These are phyloP conservation scores for Pachliopta kotzebuea DNA, from an alignment of 2,888 invertebrate species.

Conservation along the genomic window DNA sequence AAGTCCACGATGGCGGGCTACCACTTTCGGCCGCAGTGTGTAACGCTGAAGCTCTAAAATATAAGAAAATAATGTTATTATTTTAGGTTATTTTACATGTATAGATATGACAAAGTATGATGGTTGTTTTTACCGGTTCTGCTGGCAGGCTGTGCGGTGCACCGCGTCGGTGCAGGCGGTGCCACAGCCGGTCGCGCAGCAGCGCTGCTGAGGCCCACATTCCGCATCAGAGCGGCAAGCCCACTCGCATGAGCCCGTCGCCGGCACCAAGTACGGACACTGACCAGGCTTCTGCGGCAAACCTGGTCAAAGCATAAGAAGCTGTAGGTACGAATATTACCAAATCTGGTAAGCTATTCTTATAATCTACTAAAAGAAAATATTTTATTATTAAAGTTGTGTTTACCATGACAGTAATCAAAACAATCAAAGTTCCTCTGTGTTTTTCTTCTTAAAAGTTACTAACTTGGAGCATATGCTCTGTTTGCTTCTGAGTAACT, in stretches of 20 bases:
- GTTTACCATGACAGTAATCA: too few species aligned
- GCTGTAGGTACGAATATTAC: background rate
- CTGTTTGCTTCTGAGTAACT: too few species aligned
- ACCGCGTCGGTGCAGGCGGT: conserved; percentile 89
- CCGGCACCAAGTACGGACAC: conserved; percentile 90
- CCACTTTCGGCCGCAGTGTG: conserved; percentile 79
- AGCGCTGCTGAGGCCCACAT: conserved; percentile 85
- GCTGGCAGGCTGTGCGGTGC: conserved; percentile 88
- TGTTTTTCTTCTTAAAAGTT: too few species aligned
- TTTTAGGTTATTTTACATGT: background rate
- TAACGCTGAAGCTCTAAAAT: conserved; percentile 59
- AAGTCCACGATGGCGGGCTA: conserved; percentile 86
- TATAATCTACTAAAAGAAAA: too few species aligned
- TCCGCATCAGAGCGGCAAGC: conserved; percentile 89
- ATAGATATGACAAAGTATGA: background rate
- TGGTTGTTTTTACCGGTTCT: conserved; percentile 66
- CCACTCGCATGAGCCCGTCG: conserved; percentile 85
- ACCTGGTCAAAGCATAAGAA: conserved; percentile 51
- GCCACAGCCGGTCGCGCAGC: conserved; percentile 93
- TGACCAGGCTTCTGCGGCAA: conserved; percentile 87
- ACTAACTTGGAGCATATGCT: too few species aligned
- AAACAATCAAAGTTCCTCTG: too few species aligned
- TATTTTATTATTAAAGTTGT: too few species aligned
- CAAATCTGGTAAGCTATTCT: too few species aligned
- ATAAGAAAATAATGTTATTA: background rate